Percentiles rank a stretch among this genome's conserved stretches.
Conservation (phyloP, 2,888 invertebrate species). For the Scaptodrosophila latifasciaeformis region DNA sequence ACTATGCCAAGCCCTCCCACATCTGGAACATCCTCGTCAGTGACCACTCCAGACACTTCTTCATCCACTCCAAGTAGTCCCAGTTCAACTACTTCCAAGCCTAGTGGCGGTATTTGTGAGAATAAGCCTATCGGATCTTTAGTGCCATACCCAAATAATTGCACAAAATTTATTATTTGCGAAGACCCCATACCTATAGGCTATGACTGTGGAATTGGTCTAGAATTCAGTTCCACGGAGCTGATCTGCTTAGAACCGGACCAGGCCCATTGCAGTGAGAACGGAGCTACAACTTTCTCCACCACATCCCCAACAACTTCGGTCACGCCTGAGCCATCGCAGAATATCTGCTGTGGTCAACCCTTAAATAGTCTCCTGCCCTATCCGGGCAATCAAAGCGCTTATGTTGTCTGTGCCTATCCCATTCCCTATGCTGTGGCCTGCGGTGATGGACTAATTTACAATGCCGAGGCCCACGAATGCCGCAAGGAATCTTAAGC, state of each 20-base stretch:
- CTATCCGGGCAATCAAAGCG: slow-evolving; percentile 42
- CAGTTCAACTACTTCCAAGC: slow-evolving; percentile 21
- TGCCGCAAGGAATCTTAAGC: not conserved
- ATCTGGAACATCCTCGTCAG: slow-evolving; percentile 7
- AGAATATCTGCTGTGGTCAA: slow-evolving; percentile 43
- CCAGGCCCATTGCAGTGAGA: slow-evolving; percentile 70
- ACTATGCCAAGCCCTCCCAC: not conserved
- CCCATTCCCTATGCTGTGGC: slow-evolving; percentile 34
- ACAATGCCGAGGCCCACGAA: not conserved
- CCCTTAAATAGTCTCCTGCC: slow-evolving; percentile 38
- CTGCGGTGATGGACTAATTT: slow-evolving; percentile 5
- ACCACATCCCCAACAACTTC: not conserved
- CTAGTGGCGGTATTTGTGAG: slow-evolving; percentile 49
- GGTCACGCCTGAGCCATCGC: not conserved
- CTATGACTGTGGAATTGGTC: slow-evolving; percentile 77
- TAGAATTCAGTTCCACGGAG: slow-evolving; percentile 73
- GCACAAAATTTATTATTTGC: slow-evolving; percentile 59
- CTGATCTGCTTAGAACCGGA: slow-evolving; percentile 55
- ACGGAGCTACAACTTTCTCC: slow-evolving; percentile 21
- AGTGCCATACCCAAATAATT: slow-evolving; percentile 62
- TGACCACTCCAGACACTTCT: not conserved
- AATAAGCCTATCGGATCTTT: slow-evolving; percentile 28
- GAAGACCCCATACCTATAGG: slow-evolving; percentile 69
- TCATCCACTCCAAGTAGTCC: slow-evolving; percentile 17
- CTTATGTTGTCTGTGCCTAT: slow-evolving; percentile 48